Percentiles rank a stretch among this genome's conserved stretches.
These are phyloP conservation scores for Polia nebulosa DNA, from an alignment of 2,888 invertebrate species.

Conservation along the genomic window DNA sequence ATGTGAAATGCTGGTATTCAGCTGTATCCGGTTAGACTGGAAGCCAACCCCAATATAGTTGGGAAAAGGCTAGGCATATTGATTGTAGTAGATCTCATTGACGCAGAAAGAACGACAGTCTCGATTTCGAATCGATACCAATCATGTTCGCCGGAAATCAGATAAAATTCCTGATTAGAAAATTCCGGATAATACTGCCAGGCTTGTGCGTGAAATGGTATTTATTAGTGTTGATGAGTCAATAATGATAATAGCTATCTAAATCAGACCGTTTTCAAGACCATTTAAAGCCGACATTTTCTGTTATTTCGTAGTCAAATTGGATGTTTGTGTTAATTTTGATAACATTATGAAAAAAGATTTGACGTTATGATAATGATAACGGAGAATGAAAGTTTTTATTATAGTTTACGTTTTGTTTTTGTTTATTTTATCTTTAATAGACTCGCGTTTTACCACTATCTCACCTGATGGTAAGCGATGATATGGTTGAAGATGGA, in stretches of 20 bases:
- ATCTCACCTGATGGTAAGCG: too few relatives aligned
- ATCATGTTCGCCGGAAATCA: slow-evolving; percentile 10
- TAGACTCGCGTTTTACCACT: too few relatives aligned
- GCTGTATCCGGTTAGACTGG: too few relatives aligned
- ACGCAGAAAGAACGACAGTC: not conserved
- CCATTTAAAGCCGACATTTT: slow-evolving; percentile 19
- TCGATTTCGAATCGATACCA: slow-evolving; percentile 8
- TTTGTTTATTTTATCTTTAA: not conserved
- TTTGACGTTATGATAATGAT: slow-evolving; percentile 43
- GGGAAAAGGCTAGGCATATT: too few relatives aligned
- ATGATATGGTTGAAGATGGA: too few relatives aligned
- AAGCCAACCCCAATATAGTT: too few relatives aligned
- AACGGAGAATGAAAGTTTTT: slow-evolving; percentile 15
- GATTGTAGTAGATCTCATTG: slow-evolving; percentile 10
- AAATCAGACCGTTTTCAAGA: slow-evolving; percentile 16
- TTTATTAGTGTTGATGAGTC: slow-evolving; percentile 35
- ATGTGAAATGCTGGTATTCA: too few relatives aligned
- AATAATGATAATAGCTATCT: slow-evolving; percentile 40
- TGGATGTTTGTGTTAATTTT: slow-evolving; percentile 36
- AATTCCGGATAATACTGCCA: not conserved
- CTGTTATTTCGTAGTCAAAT: slow-evolving; percentile 24
- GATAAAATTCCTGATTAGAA: slow-evolving; percentile 23
- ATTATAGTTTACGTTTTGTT: not conserved
- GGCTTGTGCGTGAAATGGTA: slow-evolving; percentile 1
- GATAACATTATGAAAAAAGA: slow-evolving; percentile 9